Evolutionary conservation across 2,113 vertebrate genomes (phyloP).

Genomic region (Cavia porcellus): DNA sequence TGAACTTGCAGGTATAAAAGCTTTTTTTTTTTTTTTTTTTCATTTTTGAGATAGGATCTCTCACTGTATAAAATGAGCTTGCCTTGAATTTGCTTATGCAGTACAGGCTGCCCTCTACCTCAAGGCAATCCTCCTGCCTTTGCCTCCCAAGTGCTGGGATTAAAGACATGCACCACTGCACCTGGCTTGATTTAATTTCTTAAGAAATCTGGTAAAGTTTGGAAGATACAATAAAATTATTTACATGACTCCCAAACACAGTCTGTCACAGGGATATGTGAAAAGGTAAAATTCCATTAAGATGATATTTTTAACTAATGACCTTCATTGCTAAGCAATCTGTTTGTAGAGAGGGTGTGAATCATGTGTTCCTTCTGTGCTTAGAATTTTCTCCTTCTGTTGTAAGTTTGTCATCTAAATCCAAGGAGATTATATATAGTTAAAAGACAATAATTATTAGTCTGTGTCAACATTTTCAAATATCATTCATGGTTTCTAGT

Average conservation of each 20-base stretch:
- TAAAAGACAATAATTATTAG: background rate
- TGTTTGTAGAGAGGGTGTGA: background rate
- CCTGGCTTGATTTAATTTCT: background rate
- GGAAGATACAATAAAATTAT: background rate
- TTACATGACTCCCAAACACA: background rate
- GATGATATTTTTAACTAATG: conserved; percentile 21
- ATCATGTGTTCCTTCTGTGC: background rate
- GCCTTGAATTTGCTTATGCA: too few species aligned
- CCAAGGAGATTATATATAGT: background rate
- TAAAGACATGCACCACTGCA: too few species aligned
- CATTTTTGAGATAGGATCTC: too few species aligned
- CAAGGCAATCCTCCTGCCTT: too few species aligned
- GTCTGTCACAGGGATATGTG: background rate
- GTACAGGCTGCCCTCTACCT: too few species aligned
- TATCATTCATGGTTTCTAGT: background rate
- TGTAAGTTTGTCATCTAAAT: conserved; percentile 32
- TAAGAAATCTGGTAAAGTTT: background rate
- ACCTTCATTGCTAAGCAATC: background rate
- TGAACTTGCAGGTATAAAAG: background rate
- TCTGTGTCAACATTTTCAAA: background rate
- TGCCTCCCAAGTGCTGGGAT: too few species aligned
- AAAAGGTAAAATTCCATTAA: conserved; percentile 27
- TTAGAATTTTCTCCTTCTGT: background rate
- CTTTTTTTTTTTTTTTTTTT: background rate
- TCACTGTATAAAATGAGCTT: too few species aligned